Evolutionary conservation across 1,140 invertebrate genomes (phyloP).

Genomic region (Goniozus legneri): DNA sequence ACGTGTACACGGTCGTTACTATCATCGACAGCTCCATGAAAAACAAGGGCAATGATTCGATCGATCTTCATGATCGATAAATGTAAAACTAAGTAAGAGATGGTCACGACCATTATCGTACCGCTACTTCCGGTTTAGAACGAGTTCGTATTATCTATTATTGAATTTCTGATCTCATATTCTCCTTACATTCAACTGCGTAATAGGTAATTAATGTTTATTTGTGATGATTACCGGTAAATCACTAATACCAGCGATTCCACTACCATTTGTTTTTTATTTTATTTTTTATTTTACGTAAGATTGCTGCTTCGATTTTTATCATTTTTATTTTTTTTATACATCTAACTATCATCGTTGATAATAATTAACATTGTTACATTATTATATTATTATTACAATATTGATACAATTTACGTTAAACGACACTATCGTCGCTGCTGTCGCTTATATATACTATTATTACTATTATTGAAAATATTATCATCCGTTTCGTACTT

Average conservation of each 20-base stretch:
- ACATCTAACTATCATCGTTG: background rate
- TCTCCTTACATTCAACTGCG: slow-evolving; percentile 39
- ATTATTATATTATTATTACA: slow-evolving; percentile 4
- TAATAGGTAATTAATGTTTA: slow-evolving; percentile 31
- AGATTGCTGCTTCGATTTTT: too few relatives aligned
- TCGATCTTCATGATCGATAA: too few relatives aligned
- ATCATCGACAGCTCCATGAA: too few relatives aligned
- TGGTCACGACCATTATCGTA: too few relatives aligned
- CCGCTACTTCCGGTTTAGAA: too few relatives aligned
- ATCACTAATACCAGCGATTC: slow-evolving; percentile 35
- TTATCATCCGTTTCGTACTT: too few relatives aligned
- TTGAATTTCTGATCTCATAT: slow-evolving; percentile 48
- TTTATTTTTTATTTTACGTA: background rate
- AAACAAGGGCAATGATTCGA: too few relatives aligned
- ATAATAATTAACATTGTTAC: slow-evolving; percentile 3
- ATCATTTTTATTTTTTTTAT: background rate
- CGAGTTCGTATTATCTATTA: slow-evolving; percentile 35
- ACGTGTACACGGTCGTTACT: too few relatives aligned
- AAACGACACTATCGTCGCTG: too few relatives aligned
- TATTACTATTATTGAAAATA: too few relatives aligned
- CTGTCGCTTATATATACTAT: too few relatives aligned
- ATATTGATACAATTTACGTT: background rate
- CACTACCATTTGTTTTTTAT: slow-evolving; percentile 36
- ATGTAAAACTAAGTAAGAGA: too few relatives aligned
- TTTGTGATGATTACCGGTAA: slow-evolving; percentile 31